These are phyloP conservation scores for Artemisiospiza belli DNA, from an alignment of 2,113 vertebrate species.

Conservation along the genomic window DNA sequence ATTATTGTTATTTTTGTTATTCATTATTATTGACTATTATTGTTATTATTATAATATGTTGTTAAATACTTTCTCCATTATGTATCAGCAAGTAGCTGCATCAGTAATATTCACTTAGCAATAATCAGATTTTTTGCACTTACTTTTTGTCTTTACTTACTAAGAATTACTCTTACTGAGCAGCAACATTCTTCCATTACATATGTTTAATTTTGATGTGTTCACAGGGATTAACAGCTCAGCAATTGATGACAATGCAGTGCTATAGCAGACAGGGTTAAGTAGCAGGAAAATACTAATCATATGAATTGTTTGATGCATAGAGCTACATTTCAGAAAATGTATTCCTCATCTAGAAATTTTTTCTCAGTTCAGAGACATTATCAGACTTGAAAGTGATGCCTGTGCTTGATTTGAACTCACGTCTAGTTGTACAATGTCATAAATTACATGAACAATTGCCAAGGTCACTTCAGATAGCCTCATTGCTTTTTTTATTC, in stretches of 20 bases:
- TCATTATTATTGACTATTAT: not conserved
- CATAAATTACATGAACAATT: conserved; percentile 71
- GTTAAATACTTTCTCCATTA: not conserved
- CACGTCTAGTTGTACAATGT: not conserved
- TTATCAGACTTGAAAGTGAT: not conserved
- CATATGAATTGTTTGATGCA: not conserved
- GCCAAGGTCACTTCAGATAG: conserved; percentile 72
- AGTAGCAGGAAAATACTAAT: not conserved
- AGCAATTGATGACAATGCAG: not conserved
- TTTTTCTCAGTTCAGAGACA: not conserved
- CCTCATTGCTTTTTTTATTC: conserved; percentile 68
- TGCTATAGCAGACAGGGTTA: not conserved
- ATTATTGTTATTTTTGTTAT: not conserved
- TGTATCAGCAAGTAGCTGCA: not conserved
- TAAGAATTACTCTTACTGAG: not conserved
- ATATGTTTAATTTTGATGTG: not conserved
- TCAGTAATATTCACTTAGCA: not conserved
- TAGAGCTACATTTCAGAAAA: not conserved
- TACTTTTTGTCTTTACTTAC: not conserved
- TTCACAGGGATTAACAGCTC: not conserved
- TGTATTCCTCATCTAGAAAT: not conserved
- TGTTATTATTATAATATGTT: not conserved
- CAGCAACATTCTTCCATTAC: not conserved
- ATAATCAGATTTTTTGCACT: not conserved
- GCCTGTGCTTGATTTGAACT: not conserved